Evolutionary conservation across 2,888 invertebrate genomes (phyloP).

Genomic region (Drosophila macrospina): DNA sequence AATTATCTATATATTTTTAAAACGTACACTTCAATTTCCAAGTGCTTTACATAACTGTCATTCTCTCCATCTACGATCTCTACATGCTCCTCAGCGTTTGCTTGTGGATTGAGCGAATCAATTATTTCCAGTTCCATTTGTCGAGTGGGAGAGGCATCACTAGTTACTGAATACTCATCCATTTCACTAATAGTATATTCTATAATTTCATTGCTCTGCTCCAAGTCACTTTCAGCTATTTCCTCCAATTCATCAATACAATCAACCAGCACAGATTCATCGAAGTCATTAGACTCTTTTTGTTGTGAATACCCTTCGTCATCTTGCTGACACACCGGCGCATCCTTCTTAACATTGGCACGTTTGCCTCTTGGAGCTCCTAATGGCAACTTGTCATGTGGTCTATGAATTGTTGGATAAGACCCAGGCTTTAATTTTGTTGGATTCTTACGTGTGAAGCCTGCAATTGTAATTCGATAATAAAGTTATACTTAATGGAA

Average conservation of each 20-base stretch:
- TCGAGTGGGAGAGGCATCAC: not conserved
- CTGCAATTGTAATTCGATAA: slow-evolving; percentile 14
- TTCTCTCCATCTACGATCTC: slow-evolving; percentile 37
- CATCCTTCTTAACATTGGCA: not conserved
- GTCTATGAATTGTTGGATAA: slow-evolving; percentile 38
- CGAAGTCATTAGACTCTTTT: not conserved
- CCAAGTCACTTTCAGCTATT: slow-evolving; percentile 1
- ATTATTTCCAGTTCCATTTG: slow-evolving; percentile 34
- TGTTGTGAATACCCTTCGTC: not conserved
- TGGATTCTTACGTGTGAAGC: slow-evolving; percentile 58
- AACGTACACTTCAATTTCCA: slow-evolving; percentile 59
- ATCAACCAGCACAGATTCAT: not conserved
- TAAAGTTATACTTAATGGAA: not conserved
- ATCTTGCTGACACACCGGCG: not conserved
- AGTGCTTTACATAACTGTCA: slow-evolving; percentile 43
- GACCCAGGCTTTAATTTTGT: slow-evolving; percentile 59
- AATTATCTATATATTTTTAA: too few relatives aligned
- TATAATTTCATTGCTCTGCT: slow-evolving; percentile 21
- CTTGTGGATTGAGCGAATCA: slow-evolving; percentile 29
- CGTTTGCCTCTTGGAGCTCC: not conserved
- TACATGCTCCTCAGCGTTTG: slow-evolving; percentile 35
- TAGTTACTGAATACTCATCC: slow-evolving; percentile 10
- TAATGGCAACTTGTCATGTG: slow-evolving; percentile 1
- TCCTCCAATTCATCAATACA: slow-evolving; percentile 6
- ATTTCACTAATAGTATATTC: slow-evolving; percentile 33